Conservation (phyloP, 2,797 vertebrate genomes). For the Buceros bicornis region DNA sequence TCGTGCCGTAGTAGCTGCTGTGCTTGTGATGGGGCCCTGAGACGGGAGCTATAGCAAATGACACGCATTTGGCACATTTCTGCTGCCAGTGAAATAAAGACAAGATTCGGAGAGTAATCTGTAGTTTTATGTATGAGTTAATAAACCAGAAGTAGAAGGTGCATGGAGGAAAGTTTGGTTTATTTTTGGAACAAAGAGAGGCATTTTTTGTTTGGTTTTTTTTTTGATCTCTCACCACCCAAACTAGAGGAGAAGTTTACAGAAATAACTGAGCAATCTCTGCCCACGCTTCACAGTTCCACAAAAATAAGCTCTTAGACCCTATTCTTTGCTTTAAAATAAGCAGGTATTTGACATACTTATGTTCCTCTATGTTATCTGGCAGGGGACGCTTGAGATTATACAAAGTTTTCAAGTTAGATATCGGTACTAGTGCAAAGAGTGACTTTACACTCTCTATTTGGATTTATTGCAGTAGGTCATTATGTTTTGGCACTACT, state of each 20-base stretch:
- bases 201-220: background rate
- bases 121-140: background rate
- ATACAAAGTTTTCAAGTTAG: background rate
- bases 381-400: background rate
- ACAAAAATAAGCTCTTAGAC: background rate
- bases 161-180: background rate
- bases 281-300: background rate
- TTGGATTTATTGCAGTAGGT: background rate
- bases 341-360: background rate
- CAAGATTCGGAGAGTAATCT: background rate
- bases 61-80: background rate
- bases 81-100: background rate
- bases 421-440: background rate
- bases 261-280: background rate
- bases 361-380: background rate
- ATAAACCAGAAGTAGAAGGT: background rate
- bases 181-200: background rate
- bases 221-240: background rate
- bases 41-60: background rate
- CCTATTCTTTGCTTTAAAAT: background rate
- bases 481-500: background rate
- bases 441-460: background rate
- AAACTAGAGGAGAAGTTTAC: background rate
- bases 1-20: background rate
- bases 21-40: background rate